A percentile compares a stretch with the other conserved stretches of the same genome.
Evolutionary conservation across 2,797 vertebrate genomes (phyloP).

Genomic region (Odontamblyopus lacepedii): DNA sequence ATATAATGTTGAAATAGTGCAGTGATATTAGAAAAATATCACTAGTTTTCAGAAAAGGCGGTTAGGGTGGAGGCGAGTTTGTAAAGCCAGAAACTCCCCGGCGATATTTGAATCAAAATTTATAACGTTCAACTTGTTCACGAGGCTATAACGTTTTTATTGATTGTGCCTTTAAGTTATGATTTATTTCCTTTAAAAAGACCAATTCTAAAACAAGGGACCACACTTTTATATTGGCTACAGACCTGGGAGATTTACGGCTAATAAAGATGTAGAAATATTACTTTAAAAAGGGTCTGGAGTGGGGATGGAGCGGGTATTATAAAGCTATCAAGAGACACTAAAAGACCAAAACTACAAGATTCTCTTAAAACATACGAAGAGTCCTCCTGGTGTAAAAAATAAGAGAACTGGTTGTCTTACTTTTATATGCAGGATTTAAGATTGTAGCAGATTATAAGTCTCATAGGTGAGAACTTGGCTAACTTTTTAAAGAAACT

Average conservation of each 20-base stretch:
- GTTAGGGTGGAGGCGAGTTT: constrained; percentile 30
- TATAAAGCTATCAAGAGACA: not conserved
- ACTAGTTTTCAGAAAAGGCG: constrained; percentile 35
- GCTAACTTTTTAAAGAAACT: too few species aligned
- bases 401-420: not conserved
- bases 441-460: too few species aligned
- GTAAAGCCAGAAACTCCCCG: constrained; percentile 46
- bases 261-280: constrained; percentile 47
- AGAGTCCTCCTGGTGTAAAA: not conserved
- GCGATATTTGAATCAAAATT: constrained; percentile 38
- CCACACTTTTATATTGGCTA: constrained; percentile 33
- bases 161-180: constrained; percentile 49
- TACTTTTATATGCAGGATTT: not conserved
- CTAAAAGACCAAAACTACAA: not conserved
- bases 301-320: constrained; percentile 8
- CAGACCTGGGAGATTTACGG: constrained; percentile 51
- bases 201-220: constrained; percentile 32
- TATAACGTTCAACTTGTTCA: constrained; percentile 48
- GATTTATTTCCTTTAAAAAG: constrained; percentile 33
- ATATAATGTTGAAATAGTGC: constrained; percentile 18
- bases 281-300: constrained; percentile 22
- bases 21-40: constrained; percentile 41
- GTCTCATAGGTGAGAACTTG: too few species aligned
- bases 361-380: not conserved
- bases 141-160: constrained; percentile 45